These are phyloP conservation scores for Paramormyrops hopkinsi DNA, from an alignment of 2,797 vertebrate species.

Conservation along the genomic window DNA sequence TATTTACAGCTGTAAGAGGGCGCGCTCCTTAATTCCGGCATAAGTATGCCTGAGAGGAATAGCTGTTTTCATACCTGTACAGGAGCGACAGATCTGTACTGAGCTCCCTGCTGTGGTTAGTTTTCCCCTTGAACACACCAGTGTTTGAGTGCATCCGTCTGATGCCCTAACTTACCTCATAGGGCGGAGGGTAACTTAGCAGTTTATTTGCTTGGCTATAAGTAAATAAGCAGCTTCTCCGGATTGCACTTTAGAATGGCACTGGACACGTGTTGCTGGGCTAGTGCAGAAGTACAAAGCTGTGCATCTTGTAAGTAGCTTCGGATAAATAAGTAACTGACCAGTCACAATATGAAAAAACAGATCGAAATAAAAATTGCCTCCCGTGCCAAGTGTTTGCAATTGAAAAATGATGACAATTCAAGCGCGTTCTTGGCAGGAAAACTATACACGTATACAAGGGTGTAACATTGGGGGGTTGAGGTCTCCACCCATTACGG, in stretches of 20 bases:
- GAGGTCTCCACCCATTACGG: too few relatives aligned
- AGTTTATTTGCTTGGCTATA: background rate
- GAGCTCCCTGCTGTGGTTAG: background rate
- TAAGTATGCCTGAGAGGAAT: background rate
- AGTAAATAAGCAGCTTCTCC: background rate
- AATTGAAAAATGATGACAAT: background rate
- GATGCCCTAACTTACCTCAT: background rate
- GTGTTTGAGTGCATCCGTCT: background rate
- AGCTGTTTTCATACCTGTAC: background rate
- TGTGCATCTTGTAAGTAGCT: background rate
- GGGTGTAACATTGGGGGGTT: too few relatives aligned
- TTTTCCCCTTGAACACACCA: background rate
- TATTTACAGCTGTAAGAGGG: conserved; percentile 28
- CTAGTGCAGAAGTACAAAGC: background rate
- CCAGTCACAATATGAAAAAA: background rate
- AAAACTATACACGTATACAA: background rate
- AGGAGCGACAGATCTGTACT: background rate
- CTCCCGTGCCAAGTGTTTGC: background rate
- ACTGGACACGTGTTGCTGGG: background rate
- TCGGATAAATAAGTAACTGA: background rate
- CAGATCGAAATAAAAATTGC: background rate
- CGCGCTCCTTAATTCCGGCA: conserved; percentile 12
- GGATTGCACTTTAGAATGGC: background rate
- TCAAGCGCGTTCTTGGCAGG: background rate
- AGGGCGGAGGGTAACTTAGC: background rate